Percentiles rank a stretch among this genome's conserved stretches.
These are phyloP conservation scores for Caenorhabditis elegans DNA, from an alignment of 1,140 invertebrate genomes.

Conservation along the genomic window DNA sequence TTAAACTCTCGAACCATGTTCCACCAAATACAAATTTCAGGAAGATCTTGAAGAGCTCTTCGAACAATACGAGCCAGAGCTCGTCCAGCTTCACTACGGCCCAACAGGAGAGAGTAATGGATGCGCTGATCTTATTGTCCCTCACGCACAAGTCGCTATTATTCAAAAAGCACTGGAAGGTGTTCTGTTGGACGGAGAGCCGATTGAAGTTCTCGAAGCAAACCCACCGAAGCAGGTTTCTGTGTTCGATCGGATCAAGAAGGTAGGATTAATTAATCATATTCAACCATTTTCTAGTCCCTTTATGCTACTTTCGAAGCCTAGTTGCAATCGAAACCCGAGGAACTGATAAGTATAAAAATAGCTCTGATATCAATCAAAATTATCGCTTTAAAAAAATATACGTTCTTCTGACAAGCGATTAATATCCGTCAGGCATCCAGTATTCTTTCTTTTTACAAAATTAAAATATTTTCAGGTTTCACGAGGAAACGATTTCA, in stretches of 20 bases:
- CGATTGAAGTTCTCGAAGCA: not conserved
- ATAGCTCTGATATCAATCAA: too few relatives aligned
- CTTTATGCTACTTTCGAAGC: too few relatives aligned
- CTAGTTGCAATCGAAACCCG: too few relatives aligned
- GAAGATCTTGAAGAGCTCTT: constrained; percentile 14
- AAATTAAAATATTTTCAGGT: too few relatives aligned
- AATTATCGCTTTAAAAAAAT: too few relatives aligned
- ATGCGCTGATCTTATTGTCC: not conserved
- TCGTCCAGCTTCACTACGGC: not conserved
- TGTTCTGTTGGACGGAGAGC: not conserved
- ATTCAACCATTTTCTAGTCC: too few relatives aligned
- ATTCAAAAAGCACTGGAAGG: constrained; percentile 20
- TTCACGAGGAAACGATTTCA: not conserved
- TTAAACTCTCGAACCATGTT: not conserved
- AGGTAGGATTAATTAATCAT: not conserved
- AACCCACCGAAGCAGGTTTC: not conserved
- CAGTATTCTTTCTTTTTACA: too few relatives aligned
- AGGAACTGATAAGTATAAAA: too few relatives aligned
- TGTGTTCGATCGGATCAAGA: constrained; percentile 14
- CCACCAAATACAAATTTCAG: not conserved
- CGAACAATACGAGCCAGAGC: not conserved
- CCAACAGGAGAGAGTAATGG: not conserved
- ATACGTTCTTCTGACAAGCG: too few relatives aligned
- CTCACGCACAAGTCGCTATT: not conserved
- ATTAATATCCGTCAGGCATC: too few relatives aligned